Percentiles rank a stretch among this genome's conserved stretches.
phyloP scores from a whole-genome alignment of 2,797 vertebrate genomes.

The Semotilus atromaculatus region DNA sequence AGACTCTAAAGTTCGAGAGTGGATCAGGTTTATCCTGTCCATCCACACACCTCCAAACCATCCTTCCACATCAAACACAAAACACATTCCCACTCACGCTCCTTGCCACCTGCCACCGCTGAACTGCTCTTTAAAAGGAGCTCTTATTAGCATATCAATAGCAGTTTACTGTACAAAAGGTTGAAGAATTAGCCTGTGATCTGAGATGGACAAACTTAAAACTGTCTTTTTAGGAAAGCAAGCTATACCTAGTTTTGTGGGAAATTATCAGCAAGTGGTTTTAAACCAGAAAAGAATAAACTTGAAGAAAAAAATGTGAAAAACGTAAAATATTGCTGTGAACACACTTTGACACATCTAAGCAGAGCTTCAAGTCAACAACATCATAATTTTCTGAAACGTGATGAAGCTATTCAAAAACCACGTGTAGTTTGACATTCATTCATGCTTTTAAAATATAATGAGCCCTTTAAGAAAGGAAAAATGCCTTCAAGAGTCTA shows the following conservation, averaged over 20 bases:
- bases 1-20: conserved; percentile 57
- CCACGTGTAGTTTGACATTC: not conserved
- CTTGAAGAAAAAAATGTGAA: not conserved
- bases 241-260: not conserved
- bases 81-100: conserved; percentile 53
- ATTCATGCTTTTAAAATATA: not conserved
- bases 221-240: not conserved
- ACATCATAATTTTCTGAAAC: not conserved
- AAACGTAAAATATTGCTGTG: not conserved
- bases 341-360: not conserved
- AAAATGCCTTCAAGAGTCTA: conserved; percentile 4
- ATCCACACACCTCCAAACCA: conserved; percentile 62
- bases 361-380: not conserved
- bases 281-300: not conserved
- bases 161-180: conserved; percentile 27
- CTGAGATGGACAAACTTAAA: not conserved
- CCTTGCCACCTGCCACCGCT: conserved; percentile 18
- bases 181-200: conserved; percentile 25
- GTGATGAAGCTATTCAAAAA: not conserved
- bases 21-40: conserved; percentile 81
- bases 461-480: not conserved
- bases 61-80: conserved; percentile 60
- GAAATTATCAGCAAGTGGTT: not conserved
- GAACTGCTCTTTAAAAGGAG: conserved; percentile 27
- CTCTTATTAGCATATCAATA: conserved; percentile 33